These are phyloP conservation scores for Amia ocellicauda DNA, from an alignment of 2,113 vertebrate species.

Conservation along the genomic window DNA sequence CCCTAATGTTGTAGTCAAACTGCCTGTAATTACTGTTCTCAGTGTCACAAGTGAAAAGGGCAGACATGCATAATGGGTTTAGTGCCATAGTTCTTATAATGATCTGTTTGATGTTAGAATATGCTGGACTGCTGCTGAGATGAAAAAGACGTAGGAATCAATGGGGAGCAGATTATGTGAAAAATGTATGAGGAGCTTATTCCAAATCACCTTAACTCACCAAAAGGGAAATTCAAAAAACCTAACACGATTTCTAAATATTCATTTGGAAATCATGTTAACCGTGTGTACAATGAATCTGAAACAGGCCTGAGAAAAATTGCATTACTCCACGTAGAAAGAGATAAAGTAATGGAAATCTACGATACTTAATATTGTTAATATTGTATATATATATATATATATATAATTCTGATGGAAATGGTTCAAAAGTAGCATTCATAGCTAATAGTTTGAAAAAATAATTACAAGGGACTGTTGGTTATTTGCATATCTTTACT, in stretches of 20 bases:
- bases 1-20: too few species aligned
- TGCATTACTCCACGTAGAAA: too few species aligned
- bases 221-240: neutral
- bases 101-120: slow-evolving; percentile 14
- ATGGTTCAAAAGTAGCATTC: neutral
- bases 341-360: too few species aligned
- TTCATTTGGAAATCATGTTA: slow-evolving; percentile 3
- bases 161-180: slow-evolving; percentile 5
- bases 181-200: slow-evolving; percentile 11
- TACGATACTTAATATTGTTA: too few species aligned
- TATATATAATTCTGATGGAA: too few species aligned
- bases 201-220: slow-evolving; percentile 1
- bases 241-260: slow-evolving; percentile 4
- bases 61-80: slow-evolving; percentile 8
- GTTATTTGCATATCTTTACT: too few species aligned
- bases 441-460: too few species aligned
- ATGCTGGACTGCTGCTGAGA: slow-evolving; percentile 12
- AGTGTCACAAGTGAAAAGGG: slow-evolving; percentile 8
- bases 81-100: slow-evolving; percentile 2
- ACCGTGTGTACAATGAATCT: neutral
- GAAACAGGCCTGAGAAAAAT: neutral
- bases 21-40: too few species aligned
- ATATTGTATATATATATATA: too few species aligned
- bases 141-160: slow-evolving; percentile 8
- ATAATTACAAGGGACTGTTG: too few species aligned